A percentile compares a stretch with the other conserved stretches of the same genome.
Evolutionary conservation across 2,113 vertebrate genomes (phyloP).

Genomic region (Variabilichromis moorii): DNA sequence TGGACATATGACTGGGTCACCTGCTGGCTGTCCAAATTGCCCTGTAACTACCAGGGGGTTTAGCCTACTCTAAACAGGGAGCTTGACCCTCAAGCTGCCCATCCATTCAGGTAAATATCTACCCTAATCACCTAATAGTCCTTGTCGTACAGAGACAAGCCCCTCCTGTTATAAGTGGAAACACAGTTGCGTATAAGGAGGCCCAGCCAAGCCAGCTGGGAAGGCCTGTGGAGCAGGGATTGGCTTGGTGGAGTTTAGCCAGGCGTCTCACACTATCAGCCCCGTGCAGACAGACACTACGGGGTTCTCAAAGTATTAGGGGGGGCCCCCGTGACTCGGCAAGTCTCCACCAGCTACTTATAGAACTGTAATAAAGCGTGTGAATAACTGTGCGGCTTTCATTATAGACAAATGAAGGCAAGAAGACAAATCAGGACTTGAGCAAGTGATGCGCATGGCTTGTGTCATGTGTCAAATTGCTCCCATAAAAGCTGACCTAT

Average conservation of each 20-base stretch:
- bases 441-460: conserved; percentile 38
- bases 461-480: conserved; percentile 62
- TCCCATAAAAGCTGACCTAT: conserved; percentile 65
- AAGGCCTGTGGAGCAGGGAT: conserved; percentile 8
- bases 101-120: background rate
- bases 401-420: conserved; percentile 41
- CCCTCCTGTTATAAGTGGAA: conserved; percentile 30
- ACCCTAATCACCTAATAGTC: background rate
- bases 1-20: background rate
- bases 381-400: conserved; percentile 40
- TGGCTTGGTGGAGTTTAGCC: conserved; percentile 50
- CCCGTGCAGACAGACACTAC: conserved; percentile 47
- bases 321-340: conserved; percentile 34
- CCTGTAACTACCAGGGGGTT: background rate
- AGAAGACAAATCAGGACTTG: conserved; percentile 39
- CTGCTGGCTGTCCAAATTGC: background rate
- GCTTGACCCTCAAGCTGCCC: background rate
- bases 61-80: background rate
- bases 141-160: conserved; percentile 16
- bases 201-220: conserved; percentile 21
- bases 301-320: conserved; percentile 41
- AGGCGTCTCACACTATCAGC: conserved; percentile 57
- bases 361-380: conserved; percentile 49
- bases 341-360: conserved; percentile 52
- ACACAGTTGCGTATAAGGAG: conserved; percentile 13